Evolutionary conservation across 37 sponge, comb jelly and placozoan genomes (phyloP), one percentile per base, ranked within the genome.

Genomic region (Eunapius fragilis): DNA sequence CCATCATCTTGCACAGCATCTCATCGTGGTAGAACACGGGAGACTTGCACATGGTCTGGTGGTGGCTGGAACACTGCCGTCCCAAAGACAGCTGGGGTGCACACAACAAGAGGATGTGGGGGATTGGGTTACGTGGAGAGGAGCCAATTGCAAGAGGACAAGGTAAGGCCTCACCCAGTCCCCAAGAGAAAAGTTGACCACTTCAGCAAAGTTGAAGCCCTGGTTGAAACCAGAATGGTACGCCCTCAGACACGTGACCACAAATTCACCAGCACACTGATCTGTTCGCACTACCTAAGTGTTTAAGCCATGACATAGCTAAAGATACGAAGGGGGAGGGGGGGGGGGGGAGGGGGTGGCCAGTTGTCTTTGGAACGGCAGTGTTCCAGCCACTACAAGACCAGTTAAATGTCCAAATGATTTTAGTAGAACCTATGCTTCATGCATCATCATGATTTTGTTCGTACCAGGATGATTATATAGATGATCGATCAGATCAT

Each of bases 141-240:
- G 24, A 1, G 6, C 14, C 14, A 58, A 76, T 77, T 77, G 78
- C 77, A 49, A 86, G 37, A 0, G 4, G n/a, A 83, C 24, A 31
- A n/a, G n/a, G 28, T 58, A 48, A 31, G 7, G 22, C 80, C 84
- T 80, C 48, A 96, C 98, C 99, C 99, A 98, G 89, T 98, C 99
- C 68, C 94, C 87, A 4, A 97, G 87, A 24, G 94, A 89, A 72
- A 97, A 98, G 84, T 98, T 98, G 79, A 97, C 98, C 37, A 97
- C 99, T 72, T 98, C 98, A 30, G 96, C 98, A 87, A 95, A 95
- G 88, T 98, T 98, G 90, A 97, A 98, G 27, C 99, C 99, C 67
- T 97, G 98, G 79, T 98, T 98, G 87, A 97, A 98, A 11, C 99
- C 99, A 38, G 99, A 96, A 77, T 98, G 99, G 76, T 98, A 98